Base-by-base conservation (phyloP, 2,797 vertebrate species). In the Enteromius thamalakanensis region DNA sequence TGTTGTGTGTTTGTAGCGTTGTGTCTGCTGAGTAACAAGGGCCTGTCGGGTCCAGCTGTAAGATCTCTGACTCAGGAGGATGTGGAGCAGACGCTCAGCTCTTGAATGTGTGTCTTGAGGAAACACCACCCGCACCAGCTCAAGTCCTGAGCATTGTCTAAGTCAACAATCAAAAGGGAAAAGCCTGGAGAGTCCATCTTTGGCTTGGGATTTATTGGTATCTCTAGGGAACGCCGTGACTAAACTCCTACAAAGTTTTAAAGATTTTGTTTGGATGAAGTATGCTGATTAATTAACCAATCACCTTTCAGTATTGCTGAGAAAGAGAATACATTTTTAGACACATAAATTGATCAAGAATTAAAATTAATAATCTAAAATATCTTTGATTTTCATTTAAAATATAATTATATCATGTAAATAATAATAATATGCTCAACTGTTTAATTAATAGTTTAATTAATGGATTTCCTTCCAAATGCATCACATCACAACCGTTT, bases 41-140 rank as follows among this genome's bases (percentile, higher is more conserved):
- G 71, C 34, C n/a, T 58, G 87, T 86, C 87, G 89, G 90, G 90
- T 90, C 89, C 64, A 92, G 92, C 92, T 93, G 86, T 87, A 87
- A 86, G 85, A 84, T 85, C 79, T 90, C 91, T 94, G 93, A 93
- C 91, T 95, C 93, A 94, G 88, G 74, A 83, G 91, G 93, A 93
- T 91, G 92, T 92, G 90, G 91, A 80, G 79, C 49, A 93, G 93
- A 94, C 92, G 45, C 79, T 83, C 74, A 37, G 82, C 85, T 87
- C 87, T 81, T 87, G 87, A 87, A 88, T 55, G 80, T 89, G 53
- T 87, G 89, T 19, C 85, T 90, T 88, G 89, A 89, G 55, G 70
- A 71, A 79, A 82, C 80, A 79, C 14, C 17, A 79, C 67, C 78
- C 26, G 14, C 2, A 12, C 76, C 84, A 23, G 6, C n/a, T 76